Evolutionary conservation across 2,888 invertebrate species (phyloP), one percentile per base, ranked within the genome.

Genomic region (Polylopha cassiicola): DNA sequence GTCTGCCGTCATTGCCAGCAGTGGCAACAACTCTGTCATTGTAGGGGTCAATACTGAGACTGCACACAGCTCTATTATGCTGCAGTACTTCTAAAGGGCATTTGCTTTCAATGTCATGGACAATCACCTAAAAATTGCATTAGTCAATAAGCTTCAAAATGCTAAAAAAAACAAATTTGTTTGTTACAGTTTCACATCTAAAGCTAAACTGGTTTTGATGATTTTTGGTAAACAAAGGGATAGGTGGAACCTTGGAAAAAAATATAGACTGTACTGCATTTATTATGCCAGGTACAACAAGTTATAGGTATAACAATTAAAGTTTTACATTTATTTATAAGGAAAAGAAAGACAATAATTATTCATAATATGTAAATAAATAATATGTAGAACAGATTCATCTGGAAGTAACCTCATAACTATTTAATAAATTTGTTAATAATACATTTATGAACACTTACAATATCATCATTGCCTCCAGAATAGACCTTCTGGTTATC

Each of bases 1-100:
- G 87, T 44, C 94, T 87, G 2, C 97, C 97, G 79, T 98, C 96
- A 70, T 97, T 97, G 41, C 96, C 95, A 4, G 98, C 97, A 28
- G 95, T 96, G 14, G 94, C 90, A 56, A 98, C 92, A 3, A 97
- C 88, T 57, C 90, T 89, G 50, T 94, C 92, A 66, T 95, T 94
- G 63, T 89, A 88, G 0, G 97, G 96, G 74, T 97, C 94, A 32
- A 95, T 90, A 47, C 94, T 93, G 30, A 98, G 82, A 31, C 96
- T 93, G 73, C 97, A 97, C 0, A 98, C 95, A 0, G 97, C 95
- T 52, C 95, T 93, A 50, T 94, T 92, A 61, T 97, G 96, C 13
- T 91, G 87, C 57, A 95, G 92, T 47, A 91, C 91, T 60, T 95
- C 92, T 41, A 93, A 66, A 0, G 91, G 80, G 16, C 68, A 57